phyloP scores from a whole-genome alignment of 2,888 invertebrate species.

The Noctua pronuba region DNA sequence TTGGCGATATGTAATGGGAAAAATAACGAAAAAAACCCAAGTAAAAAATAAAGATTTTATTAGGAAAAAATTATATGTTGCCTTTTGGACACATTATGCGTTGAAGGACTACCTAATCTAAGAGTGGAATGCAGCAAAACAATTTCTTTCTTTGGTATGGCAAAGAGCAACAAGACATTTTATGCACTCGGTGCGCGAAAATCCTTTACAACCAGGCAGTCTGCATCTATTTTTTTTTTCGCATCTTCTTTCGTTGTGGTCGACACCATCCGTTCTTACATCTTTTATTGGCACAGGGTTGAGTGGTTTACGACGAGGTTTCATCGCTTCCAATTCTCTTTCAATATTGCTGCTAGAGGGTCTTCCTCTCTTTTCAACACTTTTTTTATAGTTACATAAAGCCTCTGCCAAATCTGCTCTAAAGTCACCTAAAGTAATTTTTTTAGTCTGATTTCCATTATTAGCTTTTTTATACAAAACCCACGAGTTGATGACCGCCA shows the following conservation, averaged over 20 bases:
- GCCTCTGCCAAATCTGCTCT: slow-evolving; percentile 18
- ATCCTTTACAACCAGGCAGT: slow-evolving; percentile 60
- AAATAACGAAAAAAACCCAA: slow-evolving; percentile 30
- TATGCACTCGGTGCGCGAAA: slow-evolving; percentile 61
- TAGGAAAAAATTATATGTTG: slow-evolving; percentile 51
- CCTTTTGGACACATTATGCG: slow-evolving; percentile 50
- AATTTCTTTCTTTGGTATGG: slow-evolving; percentile 63
- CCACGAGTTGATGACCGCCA: slow-evolving; percentile 54
- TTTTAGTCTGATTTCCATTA: slow-evolving; percentile 21
- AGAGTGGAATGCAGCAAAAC: slow-evolving; percentile 61
- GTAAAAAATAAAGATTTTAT: slow-evolving; percentile 49
- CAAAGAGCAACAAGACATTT: slow-evolving; percentile 63
- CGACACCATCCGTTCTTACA: slow-evolving; percentile 63
- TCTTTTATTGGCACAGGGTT: slow-evolving; percentile 31
- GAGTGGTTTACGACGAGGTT: slow-evolving; percentile 9
- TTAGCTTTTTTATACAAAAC: slow-evolving; percentile 46
- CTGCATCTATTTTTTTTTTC: slow-evolving; percentile 61
- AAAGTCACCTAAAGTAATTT: slow-evolving; percentile 6
- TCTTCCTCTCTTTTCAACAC: slow-evolving; percentile 16
- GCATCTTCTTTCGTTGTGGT: slow-evolving; percentile 63
- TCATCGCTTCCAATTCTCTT: slow-evolving; percentile 22
- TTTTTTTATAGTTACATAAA: slow-evolving; percentile 29
- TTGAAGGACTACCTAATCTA: slow-evolving; percentile 29
- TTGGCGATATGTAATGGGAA: slow-evolving; percentile 9
- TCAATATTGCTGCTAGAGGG: slow-evolving; percentile 10